phyloP scores from a whole-genome alignment of 2,888 invertebrate genomes.

The Chrysomela aeneicollis region DNA sequence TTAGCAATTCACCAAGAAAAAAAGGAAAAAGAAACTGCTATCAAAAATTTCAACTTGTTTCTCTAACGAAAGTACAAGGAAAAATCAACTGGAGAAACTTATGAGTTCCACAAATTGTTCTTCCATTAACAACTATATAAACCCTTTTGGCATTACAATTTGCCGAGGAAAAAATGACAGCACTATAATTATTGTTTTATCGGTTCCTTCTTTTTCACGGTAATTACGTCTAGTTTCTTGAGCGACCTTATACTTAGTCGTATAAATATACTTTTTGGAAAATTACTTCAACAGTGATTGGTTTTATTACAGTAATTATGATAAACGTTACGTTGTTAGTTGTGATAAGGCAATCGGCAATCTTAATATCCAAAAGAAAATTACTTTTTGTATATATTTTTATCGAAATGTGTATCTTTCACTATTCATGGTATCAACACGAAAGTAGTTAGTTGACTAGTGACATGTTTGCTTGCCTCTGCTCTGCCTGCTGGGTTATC shows the following conservation, averaged over 20 bases:
- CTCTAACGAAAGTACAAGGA: no score
- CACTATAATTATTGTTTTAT: background rate
- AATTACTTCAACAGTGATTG: constrained; percentile 20
- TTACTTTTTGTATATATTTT: background rate
- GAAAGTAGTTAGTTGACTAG: background rate
- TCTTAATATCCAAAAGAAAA: constrained; percentile 20
- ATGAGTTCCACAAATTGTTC: no score
- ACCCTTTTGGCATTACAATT: background rate
- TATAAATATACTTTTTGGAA: constrained; percentile 21
- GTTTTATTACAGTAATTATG: constrained; percentile 22
- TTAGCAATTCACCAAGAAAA: no score
- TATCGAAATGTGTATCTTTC: background rate
- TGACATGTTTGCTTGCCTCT: no score
- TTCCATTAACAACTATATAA: background rate
- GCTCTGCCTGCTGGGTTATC: no score
- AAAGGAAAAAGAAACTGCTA: no score
- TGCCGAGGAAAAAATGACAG: background rate
- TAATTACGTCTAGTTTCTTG: background rate
- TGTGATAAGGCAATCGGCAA: constrained; percentile 22
- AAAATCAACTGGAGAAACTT: no score
- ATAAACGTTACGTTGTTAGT: constrained; percentile 11
- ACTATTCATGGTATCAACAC: background rate
- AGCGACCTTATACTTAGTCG: constrained; percentile 2
- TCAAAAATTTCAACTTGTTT: no score
- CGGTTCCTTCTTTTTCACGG: background rate